phyloP scores from a whole-genome alignment of 2,888 invertebrate species.

The Xanthia togata region DNA sequence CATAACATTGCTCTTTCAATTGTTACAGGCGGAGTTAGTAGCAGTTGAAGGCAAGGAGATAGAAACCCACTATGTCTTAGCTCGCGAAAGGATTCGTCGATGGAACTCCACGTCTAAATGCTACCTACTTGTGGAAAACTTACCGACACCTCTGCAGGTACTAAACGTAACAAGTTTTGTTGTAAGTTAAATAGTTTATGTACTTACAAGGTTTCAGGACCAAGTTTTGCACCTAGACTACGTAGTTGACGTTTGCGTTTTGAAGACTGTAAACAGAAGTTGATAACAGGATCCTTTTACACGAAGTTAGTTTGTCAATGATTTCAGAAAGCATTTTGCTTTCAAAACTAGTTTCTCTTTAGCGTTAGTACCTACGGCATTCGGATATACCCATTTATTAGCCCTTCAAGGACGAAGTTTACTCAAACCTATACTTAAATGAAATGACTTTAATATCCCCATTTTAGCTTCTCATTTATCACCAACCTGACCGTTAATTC shows the following conservation, averaged over 20 bases:
- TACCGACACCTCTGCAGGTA: constrained; percentile 92
- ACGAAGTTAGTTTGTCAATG: not conserved
- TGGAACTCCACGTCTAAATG: constrained; percentile 93
- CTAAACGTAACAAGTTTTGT: constrained; percentile 11
- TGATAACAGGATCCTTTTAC: not conserved
- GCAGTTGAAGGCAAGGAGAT: constrained; percentile 93
- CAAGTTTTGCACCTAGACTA: constrained; percentile 26
- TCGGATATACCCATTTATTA: too few species aligned
- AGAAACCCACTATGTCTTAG: constrained; percentile 92
- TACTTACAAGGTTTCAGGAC: not conserved
- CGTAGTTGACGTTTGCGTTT: constrained; percentile 34
- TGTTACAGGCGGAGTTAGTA: constrained; percentile 91
- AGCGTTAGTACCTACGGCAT: too few species aligned
- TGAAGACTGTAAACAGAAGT: constrained; percentile 14
- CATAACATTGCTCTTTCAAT: constrained; percentile 61
- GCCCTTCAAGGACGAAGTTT: too few species aligned
- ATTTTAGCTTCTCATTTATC: constrained; percentile 17
- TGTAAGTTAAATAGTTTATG: constrained; percentile 26
- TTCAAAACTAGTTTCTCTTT: too few species aligned
- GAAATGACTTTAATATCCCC: not conserved
- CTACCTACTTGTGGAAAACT: constrained; percentile 92
- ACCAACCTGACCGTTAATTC: constrained; percentile 35
- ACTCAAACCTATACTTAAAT: not conserved
- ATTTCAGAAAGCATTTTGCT: too few species aligned
- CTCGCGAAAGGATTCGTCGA: constrained; percentile 91